A percentile compares a stretch with the other conserved stretches of the same genome.
These are phyloP conservation scores for Toxotes chatareus DNA, from an alignment of 2,113 vertebrate genomes.

Conservation along the genomic window DNA sequence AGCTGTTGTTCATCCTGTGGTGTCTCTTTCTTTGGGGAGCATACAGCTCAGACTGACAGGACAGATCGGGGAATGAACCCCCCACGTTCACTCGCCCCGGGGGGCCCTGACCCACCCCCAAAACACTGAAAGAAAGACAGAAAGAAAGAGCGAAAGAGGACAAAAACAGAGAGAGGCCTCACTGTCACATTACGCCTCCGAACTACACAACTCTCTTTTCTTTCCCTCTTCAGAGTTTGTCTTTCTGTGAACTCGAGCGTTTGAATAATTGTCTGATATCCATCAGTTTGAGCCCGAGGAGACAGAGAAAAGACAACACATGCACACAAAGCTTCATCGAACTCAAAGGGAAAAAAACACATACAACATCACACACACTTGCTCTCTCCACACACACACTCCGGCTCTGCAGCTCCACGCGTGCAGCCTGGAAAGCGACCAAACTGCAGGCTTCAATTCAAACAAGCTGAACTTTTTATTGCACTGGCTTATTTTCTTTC, in stretches of 20 bases:
- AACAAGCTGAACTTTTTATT: slow-evolving; percentile 24
- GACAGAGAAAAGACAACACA: slow-evolving; percentile 47
- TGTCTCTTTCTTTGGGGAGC: slow-evolving; percentile 36
- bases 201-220: slow-evolving; percentile 60
- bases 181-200: slow-evolving; percentile 59
- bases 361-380: slow-evolving; percentile 21
- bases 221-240: slow-evolving; percentile 50
- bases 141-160: slow-evolving; percentile 64
- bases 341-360: slow-evolving; percentile 31
- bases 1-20: slow-evolving; percentile 33
- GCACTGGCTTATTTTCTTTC: background rate
- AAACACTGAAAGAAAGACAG: slow-evolving; percentile 61
- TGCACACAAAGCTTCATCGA: slow-evolving; percentile 27
- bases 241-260: slow-evolving; percentile 56
- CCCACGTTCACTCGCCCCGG: slow-evolving; percentile 16
- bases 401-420: slow-evolving; percentile 47
- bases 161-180: slow-evolving; percentile 70
- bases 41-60: slow-evolving; percentile 33
- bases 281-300: slow-evolving; percentile 61
- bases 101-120: slow-evolving; percentile 53
- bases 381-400: background rate
- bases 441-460: slow-evolving; percentile 14
- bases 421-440: slow-evolving; percentile 60
- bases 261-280: slow-evolving; percentile 72
- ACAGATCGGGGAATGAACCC: slow-evolving; percentile 41